phyloP scores from a whole-genome alignment of 2,888 invertebrate genomes.

The Synanthedon myopaeformis region DNA sequence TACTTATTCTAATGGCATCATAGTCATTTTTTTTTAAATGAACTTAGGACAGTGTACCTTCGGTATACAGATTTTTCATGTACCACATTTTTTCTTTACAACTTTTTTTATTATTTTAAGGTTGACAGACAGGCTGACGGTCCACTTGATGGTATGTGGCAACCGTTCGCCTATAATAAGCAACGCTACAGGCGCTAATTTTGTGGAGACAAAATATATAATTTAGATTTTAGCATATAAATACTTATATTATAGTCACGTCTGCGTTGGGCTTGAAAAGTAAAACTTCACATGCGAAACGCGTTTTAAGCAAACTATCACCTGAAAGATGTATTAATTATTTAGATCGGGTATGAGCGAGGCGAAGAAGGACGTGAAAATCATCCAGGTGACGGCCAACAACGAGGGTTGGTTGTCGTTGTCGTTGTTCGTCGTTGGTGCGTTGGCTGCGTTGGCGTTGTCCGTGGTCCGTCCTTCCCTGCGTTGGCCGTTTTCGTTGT shows the following conservation, averaged over 20 bases:
- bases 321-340: not conserved
- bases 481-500: constrained; percentile 12
- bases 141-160: too few species aligned
- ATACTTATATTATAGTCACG: not conserved
- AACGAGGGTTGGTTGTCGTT: constrained; percentile 48
- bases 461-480: constrained; percentile 7
- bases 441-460: constrained; percentile 15
- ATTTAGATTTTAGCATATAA: not conserved
- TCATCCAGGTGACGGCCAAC: constrained; percentile 86
- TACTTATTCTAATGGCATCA: too few species aligned
- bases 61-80: too few species aligned
- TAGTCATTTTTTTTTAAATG: too few species aligned
- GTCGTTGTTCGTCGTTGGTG: constrained; percentile 15
- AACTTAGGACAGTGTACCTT: too few species aligned
- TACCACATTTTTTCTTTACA: too few species aligned
- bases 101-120: too few species aligned
- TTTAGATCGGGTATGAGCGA: constrained; percentile 93
- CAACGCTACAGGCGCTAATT: not conserved
- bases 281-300: too few species aligned
- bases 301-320: too few species aligned
- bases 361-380: constrained; percentile 92
- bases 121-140: too few species aligned
- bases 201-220: not conserved
- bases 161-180: too few species aligned
- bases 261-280: not conserved